These are phyloP conservation scores for Stigmatopora argus DNA, from an alignment of 2,113 vertebrate species.

Conservation along the genomic window DNA sequence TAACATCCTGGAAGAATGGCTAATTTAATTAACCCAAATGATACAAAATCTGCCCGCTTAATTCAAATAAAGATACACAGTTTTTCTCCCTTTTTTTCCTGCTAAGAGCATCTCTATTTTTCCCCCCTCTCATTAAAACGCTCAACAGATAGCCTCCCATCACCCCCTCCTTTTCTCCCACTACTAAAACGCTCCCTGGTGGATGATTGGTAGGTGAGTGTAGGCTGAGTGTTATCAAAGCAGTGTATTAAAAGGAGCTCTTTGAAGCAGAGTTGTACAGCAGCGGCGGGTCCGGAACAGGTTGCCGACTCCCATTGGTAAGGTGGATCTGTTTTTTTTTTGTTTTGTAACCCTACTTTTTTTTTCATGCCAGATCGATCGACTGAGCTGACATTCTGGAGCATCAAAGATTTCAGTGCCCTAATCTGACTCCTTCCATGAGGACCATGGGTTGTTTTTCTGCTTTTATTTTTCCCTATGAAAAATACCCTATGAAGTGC, in stretches of 20 bases:
- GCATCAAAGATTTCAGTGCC: slow-evolving; percentile 87
- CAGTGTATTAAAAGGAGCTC: slow-evolving; percentile 72
- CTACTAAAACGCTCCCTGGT: slow-evolving; percentile 58
- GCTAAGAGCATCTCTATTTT: slow-evolving; percentile 11
- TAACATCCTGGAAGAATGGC: too few species aligned
- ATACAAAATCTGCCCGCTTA: too few species aligned
- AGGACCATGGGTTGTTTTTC: slow-evolving; percentile 74
- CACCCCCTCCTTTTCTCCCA: slow-evolving; percentile 25
- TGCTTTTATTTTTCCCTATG: slow-evolving; percentile 39
- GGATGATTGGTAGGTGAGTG: slow-evolving; percentile 55
- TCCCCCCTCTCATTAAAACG: slow-evolving; percentile 52
- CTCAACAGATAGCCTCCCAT: slow-evolving; percentile 44
- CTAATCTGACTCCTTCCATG: slow-evolving; percentile 88
- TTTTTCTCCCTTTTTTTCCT: background rate
- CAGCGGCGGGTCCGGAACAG: slow-evolving; percentile 84
- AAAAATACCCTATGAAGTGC: slow-evolving; percentile 41
- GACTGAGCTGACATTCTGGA: slow-evolving; percentile 82
- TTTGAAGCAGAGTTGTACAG: slow-evolving; percentile 76
- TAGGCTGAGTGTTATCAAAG: slow-evolving; percentile 75
- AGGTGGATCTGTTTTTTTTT: slow-evolving; percentile 73
- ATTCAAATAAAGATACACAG: too few species aligned
- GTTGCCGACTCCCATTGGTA: slow-evolving; percentile 83
- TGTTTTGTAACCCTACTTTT: slow-evolving; percentile 57
- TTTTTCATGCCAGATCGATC: slow-evolving; percentile 77
- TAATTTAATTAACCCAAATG: too few species aligned